Percentiles rank a stretch among this genome's conserved stretches.
Evolutionary conservation across 2,888 invertebrate species (phyloP).

Genomic region (Synergus gifuensis): DNA sequence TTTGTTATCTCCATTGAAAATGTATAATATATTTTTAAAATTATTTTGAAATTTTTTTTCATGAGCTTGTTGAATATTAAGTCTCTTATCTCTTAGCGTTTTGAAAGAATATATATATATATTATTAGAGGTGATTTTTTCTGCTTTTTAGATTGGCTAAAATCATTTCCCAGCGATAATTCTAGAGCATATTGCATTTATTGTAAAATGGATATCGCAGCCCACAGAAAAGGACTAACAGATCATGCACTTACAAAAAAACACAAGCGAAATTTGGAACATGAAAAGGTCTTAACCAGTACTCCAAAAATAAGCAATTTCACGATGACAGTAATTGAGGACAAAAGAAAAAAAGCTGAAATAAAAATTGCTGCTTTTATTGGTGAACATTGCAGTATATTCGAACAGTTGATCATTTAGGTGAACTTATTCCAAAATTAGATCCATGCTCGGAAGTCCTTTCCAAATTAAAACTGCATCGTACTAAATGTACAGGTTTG

Average conservation of each 20-base stretch:
- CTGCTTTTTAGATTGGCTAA: background rate
- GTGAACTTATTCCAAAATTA: slow-evolving; percentile 53
- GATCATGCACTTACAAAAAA: slow-evolving; percentile 61
- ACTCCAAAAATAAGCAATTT: slow-evolving; percentile 37
- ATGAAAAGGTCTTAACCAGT: slow-evolving; percentile 47
- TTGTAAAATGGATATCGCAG: slow-evolving; percentile 50
- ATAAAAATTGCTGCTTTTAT: slow-evolving; percentile 53
- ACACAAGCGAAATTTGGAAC: slow-evolving; percentile 56
- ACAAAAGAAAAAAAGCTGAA: slow-evolving; percentile 36
- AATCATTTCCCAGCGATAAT: slow-evolving; percentile 21
- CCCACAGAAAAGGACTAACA: slow-evolving; percentile 63
- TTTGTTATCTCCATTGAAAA: background rate
- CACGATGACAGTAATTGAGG: slow-evolving; percentile 53
- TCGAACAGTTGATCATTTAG: slow-evolving; percentile 56
- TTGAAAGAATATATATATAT: no score
- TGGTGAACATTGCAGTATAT: slow-evolving; percentile 59
- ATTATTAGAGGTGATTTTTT: no score
- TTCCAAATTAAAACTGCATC: slow-evolving; percentile 59
- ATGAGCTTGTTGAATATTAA: no score
- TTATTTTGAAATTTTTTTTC: no score
- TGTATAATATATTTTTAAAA: background rate
- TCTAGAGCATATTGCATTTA: slow-evolving; percentile 43
- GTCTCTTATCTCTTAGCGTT: no score
- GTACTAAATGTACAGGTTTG: slow-evolving; percentile 63
- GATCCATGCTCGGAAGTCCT: slow-evolving; percentile 58